Percentiles rank a stretch among this genome's conserved stretches.
Conservation (phyloP, 2,797 vertebrate species). For the Halcyon smyrnensis region DNA sequence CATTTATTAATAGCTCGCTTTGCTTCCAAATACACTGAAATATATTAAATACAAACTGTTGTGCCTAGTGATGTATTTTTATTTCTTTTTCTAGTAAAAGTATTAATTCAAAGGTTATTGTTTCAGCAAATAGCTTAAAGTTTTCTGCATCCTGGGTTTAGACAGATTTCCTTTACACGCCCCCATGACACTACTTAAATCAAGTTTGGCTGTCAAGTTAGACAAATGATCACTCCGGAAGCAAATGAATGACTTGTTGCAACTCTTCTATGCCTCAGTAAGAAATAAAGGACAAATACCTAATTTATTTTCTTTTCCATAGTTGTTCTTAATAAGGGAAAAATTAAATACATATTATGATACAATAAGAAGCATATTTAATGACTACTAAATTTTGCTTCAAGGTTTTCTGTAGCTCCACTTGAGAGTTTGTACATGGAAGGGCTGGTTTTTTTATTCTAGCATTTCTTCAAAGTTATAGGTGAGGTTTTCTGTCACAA, state of each 20-base stretch:
- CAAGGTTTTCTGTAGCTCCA: background rate
- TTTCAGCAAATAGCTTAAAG: background rate
- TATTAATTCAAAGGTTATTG: background rate
- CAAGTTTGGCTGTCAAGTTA: background rate
- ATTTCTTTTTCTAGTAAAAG: background rate
- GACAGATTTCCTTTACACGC: background rate
- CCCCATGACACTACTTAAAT: background rate
- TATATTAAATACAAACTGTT: background rate
- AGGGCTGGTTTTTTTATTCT: background rate
- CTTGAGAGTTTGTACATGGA: background rate
- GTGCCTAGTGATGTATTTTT: background rate
- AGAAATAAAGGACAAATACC: background rate
- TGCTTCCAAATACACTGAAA: background rate
- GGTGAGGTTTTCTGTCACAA: background rate
- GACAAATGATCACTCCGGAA: background rate
- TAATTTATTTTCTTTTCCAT: background rate
- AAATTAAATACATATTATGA: background rate
- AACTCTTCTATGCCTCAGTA: background rate
- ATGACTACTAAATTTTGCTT: background rate
- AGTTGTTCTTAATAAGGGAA: background rate
- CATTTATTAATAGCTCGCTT: background rate
- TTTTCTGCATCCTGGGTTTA: background rate
- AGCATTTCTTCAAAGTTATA: background rate
- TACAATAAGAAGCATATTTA: background rate
- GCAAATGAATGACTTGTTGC: background rate